Conservation (phyloP, 2,888 invertebrate species). For the Pseudoips prasinana region DNA sequence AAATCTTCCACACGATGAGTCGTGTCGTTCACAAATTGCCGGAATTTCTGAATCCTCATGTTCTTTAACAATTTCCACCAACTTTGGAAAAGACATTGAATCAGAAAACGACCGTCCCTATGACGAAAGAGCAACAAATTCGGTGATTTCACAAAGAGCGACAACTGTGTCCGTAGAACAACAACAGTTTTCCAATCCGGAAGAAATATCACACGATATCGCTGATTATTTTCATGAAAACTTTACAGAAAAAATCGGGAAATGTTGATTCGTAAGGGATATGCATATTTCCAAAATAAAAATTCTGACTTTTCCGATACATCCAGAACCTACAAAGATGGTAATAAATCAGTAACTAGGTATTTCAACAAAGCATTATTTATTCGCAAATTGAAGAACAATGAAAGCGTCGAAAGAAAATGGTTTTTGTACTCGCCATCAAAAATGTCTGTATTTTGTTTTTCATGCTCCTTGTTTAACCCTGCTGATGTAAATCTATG, state of each 20-base stretch:
- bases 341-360: conserved; percentile 17
- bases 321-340: conserved; percentile 17
- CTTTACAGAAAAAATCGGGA: conserved; percentile 3
- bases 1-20: conserved; percentile 2
- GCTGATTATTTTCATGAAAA: not conserved
- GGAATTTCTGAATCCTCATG: conserved; percentile 11
- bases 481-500: conserved; percentile 12
- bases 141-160: not conserved
- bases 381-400: too few species aligned
- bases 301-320: conserved; percentile 17
- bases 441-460: conserved; percentile 21
- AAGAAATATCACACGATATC: conserved; percentile 1
- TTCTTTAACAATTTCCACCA: not conserved
- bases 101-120: conserved; percentile 9
- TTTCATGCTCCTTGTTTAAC: conserved; percentile 19
- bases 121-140: conserved; percentile 13
- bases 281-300: conserved; percentile 23
- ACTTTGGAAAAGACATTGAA: conserved; percentile 6
- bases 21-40: conserved; percentile 5
- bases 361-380: conserved; percentile 18
- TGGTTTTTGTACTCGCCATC: conserved; percentile 24
- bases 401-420: conserved; percentile 22
- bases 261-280: conserved; percentile 21
- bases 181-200: conserved; percentile 11
- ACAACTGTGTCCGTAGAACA: not conserved